phyloP scores from a whole-genome alignment of 2,797 vertebrate genomes.

The Pseudomugil tenellus region DNA sequence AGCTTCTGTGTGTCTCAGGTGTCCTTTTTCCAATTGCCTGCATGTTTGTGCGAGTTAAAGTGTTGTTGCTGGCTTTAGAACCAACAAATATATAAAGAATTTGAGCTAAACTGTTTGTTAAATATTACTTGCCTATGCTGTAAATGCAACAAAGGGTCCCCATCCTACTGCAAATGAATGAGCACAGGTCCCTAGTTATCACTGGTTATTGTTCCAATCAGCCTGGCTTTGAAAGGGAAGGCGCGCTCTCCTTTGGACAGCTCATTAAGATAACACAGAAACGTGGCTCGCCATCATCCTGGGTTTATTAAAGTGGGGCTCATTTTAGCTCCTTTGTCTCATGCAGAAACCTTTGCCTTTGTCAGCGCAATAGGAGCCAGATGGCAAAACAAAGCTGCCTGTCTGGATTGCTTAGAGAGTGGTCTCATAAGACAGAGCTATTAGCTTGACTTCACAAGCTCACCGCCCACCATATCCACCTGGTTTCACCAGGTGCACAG shows the following conservation, averaged over 20 bases:
- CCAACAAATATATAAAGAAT: conserved; percentile 54
- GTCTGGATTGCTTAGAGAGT: conserved; percentile 73
- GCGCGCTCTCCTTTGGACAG: conserved; percentile 75
- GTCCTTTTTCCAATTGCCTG: conserved; percentile 16
- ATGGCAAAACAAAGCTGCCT: conserved; percentile 80
- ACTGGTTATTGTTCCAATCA: conserved; percentile 81
- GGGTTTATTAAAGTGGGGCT: conserved; percentile 79
- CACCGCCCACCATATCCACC: conserved; percentile 66
- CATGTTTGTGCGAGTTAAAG: conserved; percentile 20
- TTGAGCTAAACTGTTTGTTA: conserved; percentile 67
- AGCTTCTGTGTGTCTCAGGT: background rate
- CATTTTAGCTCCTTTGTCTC: conserved; percentile 80
- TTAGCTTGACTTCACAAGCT: conserved; percentile 71
- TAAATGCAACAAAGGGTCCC: conserved; percentile 70
- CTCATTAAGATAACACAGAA: conserved; percentile 84
- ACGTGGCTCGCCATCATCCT: conserved; percentile 76
- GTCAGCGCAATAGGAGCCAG: conserved; percentile 81
- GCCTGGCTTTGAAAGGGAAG: conserved; percentile 74
- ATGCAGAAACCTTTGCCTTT: conserved; percentile 75
- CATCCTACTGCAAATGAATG: conserved; percentile 68
- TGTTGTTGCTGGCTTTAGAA: conserved; percentile 46
- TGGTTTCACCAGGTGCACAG: conserved; percentile 66
- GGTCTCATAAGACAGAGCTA: conserved; percentile 70
- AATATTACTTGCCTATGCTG: conserved; percentile 69
- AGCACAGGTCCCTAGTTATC: conserved; percentile 75